Conservation (phyloP, 1,140 invertebrate genomes). For the Orussus abietinus region DNA sequence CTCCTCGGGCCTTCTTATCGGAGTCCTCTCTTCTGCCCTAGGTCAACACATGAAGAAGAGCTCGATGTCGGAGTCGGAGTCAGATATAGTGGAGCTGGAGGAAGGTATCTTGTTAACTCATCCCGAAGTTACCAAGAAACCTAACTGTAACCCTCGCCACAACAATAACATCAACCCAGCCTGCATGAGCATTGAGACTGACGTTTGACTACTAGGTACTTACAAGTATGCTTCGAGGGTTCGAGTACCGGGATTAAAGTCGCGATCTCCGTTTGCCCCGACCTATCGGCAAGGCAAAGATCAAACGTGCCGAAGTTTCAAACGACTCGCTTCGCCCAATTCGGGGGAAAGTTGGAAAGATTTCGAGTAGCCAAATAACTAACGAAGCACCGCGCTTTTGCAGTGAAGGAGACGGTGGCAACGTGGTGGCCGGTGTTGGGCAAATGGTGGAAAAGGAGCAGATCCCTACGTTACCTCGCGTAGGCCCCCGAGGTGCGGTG, state of each 20-base stretch:
- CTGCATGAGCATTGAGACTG: slow-evolving; percentile 87
- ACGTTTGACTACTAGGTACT: slow-evolving; percentile 93
- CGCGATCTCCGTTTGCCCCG: no score
- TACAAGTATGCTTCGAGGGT: no score
- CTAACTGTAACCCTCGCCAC: slow-evolving; percentile 79
- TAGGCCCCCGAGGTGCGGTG: slow-evolving; percentile 32
- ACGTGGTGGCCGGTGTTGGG: slow-evolving; percentile 43
- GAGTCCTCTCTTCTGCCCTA: slow-evolving; percentile 48
- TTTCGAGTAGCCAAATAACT: no score
- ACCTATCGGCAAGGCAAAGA: no score
- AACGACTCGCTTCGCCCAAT: no score
- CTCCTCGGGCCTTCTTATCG: neutral
- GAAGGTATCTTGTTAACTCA: slow-evolving; percentile 78
- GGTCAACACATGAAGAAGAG: slow-evolving; percentile 88
- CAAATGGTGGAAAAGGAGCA: slow-evolving; percentile 35
- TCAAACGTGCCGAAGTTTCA: no score
- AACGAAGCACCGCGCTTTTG: no score
- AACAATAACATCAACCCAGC: slow-evolving; percentile 81
- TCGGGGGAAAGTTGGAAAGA: no score
- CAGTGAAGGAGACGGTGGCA: slow-evolving; percentile 52
- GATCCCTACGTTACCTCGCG: slow-evolving; percentile 42
- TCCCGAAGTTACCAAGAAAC: slow-evolving; percentile 69
- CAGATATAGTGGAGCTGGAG: slow-evolving; percentile 93
- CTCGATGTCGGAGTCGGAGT: slow-evolving; percentile 88
- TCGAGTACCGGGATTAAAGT: no score